A percentile compares a stretch with the other conserved stretches of the same genome.
These are phyloP conservation scores for Pristis pectinata DNA, from an alignment of 2,797 vertebrate genomes.

Conservation along the genomic window DNA sequence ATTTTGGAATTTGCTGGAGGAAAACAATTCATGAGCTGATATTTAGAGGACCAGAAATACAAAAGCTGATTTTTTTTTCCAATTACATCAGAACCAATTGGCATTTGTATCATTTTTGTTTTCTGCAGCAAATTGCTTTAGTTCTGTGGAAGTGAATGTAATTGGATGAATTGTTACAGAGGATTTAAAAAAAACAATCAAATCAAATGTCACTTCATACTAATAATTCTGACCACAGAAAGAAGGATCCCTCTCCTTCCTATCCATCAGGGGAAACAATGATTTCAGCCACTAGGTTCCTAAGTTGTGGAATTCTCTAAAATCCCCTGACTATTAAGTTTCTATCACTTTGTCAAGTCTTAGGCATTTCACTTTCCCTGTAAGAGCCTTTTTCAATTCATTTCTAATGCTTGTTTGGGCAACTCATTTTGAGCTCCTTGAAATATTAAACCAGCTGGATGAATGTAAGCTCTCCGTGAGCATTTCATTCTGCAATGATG, in stretches of 20 bases:
- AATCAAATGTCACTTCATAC: neutral
- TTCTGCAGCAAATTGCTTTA: neutral
- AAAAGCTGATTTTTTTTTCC: neutral
- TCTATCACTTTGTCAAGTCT: neutral
- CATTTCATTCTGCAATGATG: neutral
- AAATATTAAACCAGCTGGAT: neutral
- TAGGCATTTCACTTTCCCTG: neutral
- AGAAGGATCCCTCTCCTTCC: neutral
- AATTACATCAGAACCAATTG: conserved; percentile 5
- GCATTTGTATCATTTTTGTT: neutral
- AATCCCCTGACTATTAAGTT: neutral
- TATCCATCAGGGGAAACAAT: neutral
- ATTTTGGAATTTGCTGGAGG: neutral
- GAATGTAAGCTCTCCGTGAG: neutral
- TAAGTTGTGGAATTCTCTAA: neutral
- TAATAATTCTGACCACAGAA: neutral
- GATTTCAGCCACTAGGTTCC: neutral
- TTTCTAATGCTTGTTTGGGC: neutral
- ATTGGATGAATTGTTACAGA: neutral
- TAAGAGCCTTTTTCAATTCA: neutral
- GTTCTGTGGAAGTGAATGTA: neutral
- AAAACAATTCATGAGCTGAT: neutral
- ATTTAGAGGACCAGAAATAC: conserved; percentile 8
- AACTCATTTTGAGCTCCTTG: neutral
- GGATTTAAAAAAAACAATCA: neutral